Evolutionary conservation across 2,888 invertebrate genomes (phyloP), one percentile per base, ranked within the genome.

Genomic region (Galerucella calmariensis): DNA sequence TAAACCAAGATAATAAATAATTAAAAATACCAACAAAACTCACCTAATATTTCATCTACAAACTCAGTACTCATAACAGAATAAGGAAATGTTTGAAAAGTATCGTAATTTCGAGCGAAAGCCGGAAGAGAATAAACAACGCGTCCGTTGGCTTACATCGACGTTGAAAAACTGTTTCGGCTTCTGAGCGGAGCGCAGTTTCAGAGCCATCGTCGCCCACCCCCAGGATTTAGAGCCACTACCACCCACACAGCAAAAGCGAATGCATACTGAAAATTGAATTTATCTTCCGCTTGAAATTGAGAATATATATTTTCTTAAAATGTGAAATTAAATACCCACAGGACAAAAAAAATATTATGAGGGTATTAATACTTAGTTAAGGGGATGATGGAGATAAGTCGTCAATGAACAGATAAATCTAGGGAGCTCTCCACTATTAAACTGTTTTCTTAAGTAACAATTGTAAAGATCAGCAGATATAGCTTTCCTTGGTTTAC

Each of bases 161-260:
- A 35, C 71, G 44, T n/a, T 48, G 71, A 16, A 41, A 65, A 65
- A 71, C 71, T 71, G 65, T 63, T 59, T 65, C 41, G 1, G 48
- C n/a, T 0, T 41, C 24, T 69, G 61, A 46, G 35, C 12, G n/a
- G 44, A 24, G 65, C 48, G 56, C 27, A 63, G 53, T 56, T 65
- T 35, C 56, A 44, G 65, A 71, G 70, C 59, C 16, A 65, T 56
- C 68, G 56, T 62, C 73, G 67, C 69, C 75, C 75, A 73, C 61
- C 53, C 61, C 53, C 65, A 67, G 27, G 70, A 65, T 51, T 75
- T 69, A 62, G 72, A 73, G 46, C 59, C 48, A 70, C 67, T 53
- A 63, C 67, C 65, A 53, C 27, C 67, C 76, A 48, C 76, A 61
- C 62, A 72, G 53, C 62, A 62, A 62, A 35, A 62, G 20, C 58